These are phyloP conservation scores for Aethina tumida DNA, from an alignment of 1,140 invertebrate species.

Conservation along the genomic window DNA sequence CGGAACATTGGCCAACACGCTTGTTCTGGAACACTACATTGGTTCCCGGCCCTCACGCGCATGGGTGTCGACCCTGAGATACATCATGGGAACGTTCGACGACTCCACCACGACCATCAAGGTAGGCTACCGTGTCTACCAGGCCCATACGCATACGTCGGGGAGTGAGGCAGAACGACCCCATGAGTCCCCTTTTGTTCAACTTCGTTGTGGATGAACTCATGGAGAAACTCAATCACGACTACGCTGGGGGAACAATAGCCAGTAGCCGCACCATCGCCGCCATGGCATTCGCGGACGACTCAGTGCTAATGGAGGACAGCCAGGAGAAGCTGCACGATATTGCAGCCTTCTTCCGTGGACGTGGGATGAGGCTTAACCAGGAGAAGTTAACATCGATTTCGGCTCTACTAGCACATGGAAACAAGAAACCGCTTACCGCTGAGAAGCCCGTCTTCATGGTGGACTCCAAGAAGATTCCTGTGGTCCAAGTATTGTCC, in stretches of 20 bases:
- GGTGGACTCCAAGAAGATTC: too few relatives aligned
- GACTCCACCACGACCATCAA: slow-evolving; percentile 16
- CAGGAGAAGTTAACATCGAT: background rate
- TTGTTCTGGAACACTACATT: slow-evolving; percentile 29
- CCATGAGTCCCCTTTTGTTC: slow-evolving; percentile 38
- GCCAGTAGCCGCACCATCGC: slow-evolving; percentile 12
- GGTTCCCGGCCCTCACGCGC: slow-evolving; percentile 20
- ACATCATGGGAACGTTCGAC: slow-evolving; percentile 19
- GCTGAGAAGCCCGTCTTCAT: background rate
- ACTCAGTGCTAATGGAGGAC: slow-evolving; percentile 30
- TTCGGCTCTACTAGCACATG: background rate
- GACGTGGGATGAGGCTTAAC: slow-evolving; percentile 1
- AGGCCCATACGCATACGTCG: slow-evolving; percentile 20
- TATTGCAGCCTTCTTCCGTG: too few relatives aligned
- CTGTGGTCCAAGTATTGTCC: too few relatives aligned
- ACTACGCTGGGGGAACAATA: slow-evolving; percentile 6
- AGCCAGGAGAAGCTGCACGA: background rate
- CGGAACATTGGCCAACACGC: slow-evolving; percentile 30
- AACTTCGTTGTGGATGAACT: slow-evolving; percentile 36
- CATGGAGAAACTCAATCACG: slow-evolving; percentile 5
- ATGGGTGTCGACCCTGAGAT: slow-evolving; percentile 12
- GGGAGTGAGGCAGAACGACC: slow-evolving; percentile 41
- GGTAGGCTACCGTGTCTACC: slow-evolving; percentile 12
- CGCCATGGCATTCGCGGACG: slow-evolving; percentile 35
- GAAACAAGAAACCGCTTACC: background rate